Evolutionary conservation across 1,140 invertebrate genomes (phyloP), one percentile per base, ranked within the genome.

Genomic region (Tetramorium alpestre): DNA sequence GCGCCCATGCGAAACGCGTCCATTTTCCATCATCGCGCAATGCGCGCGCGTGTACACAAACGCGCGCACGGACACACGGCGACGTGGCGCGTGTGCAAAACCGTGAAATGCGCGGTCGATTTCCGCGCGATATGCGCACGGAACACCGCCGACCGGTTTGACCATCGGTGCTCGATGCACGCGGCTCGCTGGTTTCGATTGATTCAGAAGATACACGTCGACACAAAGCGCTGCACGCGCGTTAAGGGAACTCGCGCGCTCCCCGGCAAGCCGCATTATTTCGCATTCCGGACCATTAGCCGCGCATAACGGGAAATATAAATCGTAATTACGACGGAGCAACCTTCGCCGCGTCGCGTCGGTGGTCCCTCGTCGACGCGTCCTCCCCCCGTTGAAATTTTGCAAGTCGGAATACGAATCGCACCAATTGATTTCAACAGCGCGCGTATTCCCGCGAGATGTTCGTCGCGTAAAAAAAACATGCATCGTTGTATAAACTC

Each of bases 71-170:
- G 16, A 28, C n/a, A n/a, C 25, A 41, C 41, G 70, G 44, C 49
- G 33, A 73, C 54, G 54, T 8, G n/a, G 7, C 2, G 16, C 64
- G 67, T 33, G 80, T 47, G 69, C 80, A 73, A 73, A 84, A 38
- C 11, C 80, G 41, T 84, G 80, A 84, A 84, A 84, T 60, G 80
- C 69, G 51, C 16, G 80, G 67, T 73, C 54, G 67, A 73, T 82
- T 82, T 82, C 41, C 69, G 25, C 67, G 80, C 67, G 54, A 84
- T 82, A 47, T 58, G 73, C 80, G 51, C 54, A 84, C 25, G 58
- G 67, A 25, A 73, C 44, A 25, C 56, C 80, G 28, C 54, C 80
- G 41, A 60, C 7, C 41, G 78, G 38, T 82, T 82, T 73, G 80
- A 84, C 69, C 69, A 73, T 73, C 80, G 67, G 41, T 73, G 51